A percentile compares a stretch with the other conserved stretches of the same genome.
phyloP scores from a whole-genome alignment of 2,888 invertebrate genomes.

The Drosophila kokeensis region DNA sequence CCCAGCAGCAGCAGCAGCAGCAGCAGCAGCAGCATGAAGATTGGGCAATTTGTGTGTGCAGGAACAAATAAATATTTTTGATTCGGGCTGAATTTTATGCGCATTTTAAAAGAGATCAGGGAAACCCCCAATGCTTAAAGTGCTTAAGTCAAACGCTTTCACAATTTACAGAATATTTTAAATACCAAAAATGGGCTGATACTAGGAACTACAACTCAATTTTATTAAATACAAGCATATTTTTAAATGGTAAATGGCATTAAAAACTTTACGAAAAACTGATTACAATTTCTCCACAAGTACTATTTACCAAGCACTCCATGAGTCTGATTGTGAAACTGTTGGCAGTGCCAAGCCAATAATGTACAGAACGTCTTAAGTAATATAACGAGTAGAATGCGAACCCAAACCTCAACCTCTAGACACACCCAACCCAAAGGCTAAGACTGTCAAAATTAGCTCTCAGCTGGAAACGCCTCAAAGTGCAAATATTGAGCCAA shows the following conservation, averaged over 20 bases:
- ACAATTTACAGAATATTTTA: background rate
- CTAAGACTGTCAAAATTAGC: conserved; percentile 66
- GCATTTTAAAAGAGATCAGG: conserved; percentile 44
- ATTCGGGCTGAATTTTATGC: conserved; percentile 51
- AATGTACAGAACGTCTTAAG: conserved; percentile 63
- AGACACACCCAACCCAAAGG: conserved; percentile 1
- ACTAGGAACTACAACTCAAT: conserved; percentile 22
- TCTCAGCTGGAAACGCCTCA: conserved; percentile 67
- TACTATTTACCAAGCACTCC: conserved; percentile 69
- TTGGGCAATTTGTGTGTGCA: conserved; percentile 61
- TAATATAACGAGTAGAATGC: conserved; percentile 42
- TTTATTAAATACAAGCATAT: conserved; percentile 51
- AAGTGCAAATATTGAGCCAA: conserved; percentile 72
- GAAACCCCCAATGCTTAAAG: background rate
- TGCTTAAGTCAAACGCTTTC: conserved; percentile 7
- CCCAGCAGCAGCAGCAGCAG: conserved; percentile 42
- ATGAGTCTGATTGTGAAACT: conserved; percentile 61
- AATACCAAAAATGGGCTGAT: background rate
- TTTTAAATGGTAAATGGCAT: conserved; percentile 65
- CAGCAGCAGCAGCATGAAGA: conserved; percentile 26
- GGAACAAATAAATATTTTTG: conserved; percentile 70
- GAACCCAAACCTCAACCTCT: conserved; percentile 5
- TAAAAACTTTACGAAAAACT: conserved; percentile 73
- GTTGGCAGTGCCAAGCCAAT: conserved; percentile 60
- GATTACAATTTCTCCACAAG: conserved; percentile 60